phyloP scores from a whole-genome alignment of 2,888 invertebrate species.

The Podabrus alpinus region DNA sequence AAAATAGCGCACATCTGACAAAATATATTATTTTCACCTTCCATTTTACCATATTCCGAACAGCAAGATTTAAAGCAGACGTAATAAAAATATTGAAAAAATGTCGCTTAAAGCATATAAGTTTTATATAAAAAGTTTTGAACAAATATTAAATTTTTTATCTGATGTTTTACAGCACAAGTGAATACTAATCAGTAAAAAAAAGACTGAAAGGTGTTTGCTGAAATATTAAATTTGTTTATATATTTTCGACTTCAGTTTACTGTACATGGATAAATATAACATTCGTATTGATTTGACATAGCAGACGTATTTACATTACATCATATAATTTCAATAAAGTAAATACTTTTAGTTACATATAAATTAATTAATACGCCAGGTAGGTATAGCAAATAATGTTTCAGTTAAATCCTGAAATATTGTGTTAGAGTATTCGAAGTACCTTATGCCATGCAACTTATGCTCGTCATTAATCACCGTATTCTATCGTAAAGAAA shows the following conservation, averaged over 20 bases:
- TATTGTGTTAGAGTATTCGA: background rate
- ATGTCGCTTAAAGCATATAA: background rate
- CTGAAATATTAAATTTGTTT: background rate
- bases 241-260: background rate
- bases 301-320: background rate
- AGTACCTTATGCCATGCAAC: background rate
- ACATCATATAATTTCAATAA: background rate
- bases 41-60: background rate
- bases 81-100: background rate
- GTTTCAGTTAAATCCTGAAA: background rate
- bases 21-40: background rate
- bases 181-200: background rate
- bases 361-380: background rate
- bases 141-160: background rate
- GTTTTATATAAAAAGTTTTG: background rate
- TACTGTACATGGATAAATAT: background rate
- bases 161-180: background rate
- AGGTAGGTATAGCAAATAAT: background rate
- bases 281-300: background rate
- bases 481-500: background rate
- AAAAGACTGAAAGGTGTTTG: background rate
- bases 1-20: background rate
- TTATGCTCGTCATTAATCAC: background rate
- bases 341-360: background rate
- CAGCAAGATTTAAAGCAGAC: background rate